phyloP scores from a whole-genome alignment of 2,113 vertebrate genomes.

The Canis aureus region DNA sequence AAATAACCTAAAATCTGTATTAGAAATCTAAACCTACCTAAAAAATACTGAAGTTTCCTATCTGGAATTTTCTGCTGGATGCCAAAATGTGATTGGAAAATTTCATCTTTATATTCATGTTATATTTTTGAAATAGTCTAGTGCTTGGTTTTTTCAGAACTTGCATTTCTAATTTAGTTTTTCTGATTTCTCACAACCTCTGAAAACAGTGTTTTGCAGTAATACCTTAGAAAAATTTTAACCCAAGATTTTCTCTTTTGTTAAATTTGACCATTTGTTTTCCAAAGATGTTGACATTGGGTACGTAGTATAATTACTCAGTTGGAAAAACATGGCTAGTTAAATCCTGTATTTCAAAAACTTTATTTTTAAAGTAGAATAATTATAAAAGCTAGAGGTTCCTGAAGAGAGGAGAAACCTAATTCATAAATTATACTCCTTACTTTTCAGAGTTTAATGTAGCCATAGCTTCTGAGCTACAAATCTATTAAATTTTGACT shows the following conservation, averaged over 20 bases:
- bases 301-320: neutral
- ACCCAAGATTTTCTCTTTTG: neutral
- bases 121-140: neutral
- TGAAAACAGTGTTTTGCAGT: conserved; percentile 35
- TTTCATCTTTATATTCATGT: neutral
- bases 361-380: conserved; percentile 10
- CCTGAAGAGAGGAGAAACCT: neutral
- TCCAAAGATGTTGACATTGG: neutral
- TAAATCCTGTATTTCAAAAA: neutral
- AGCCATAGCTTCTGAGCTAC: neutral
- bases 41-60: neutral
- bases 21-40: conserved; percentile 20
- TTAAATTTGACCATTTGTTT: conserved; percentile 41
- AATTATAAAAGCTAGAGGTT: neutral
- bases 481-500: conserved; percentile 34
- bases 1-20: neutral
- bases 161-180: conserved; percentile 52
- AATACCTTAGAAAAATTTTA: neutral
- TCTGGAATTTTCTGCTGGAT: neutral
- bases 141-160: neutral
- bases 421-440: neutral
- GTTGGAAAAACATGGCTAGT: neutral
- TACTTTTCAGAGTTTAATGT: neutral
- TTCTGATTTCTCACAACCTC: neutral
- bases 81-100: conserved; percentile 27